Percentiles rank a stretch among this genome's conserved stretches.
phyloP scores from a whole-genome alignment of 1,140 invertebrate genomes.

The Pissodes strobi region DNA sequence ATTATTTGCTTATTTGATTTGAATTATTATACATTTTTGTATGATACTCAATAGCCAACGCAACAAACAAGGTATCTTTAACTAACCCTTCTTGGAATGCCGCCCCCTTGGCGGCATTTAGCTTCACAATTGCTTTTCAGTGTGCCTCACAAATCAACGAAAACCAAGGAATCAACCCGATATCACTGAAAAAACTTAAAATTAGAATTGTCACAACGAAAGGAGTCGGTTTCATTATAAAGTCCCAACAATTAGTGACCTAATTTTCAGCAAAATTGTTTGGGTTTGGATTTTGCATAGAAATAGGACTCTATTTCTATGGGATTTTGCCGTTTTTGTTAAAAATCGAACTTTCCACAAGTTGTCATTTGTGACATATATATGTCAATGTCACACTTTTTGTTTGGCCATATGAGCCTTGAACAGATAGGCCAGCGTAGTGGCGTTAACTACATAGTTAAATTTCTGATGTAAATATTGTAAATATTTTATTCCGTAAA shows the following conservation, averaged over 20 bases:
- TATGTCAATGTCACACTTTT: too few relatives aligned
- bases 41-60: not conserved
- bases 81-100: constrained; percentile 33
- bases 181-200: not conserved
- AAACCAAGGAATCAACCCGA: not conserved
- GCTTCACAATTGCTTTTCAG: constrained; percentile 31
- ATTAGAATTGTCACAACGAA: not conserved
- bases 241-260: constrained; percentile 12
- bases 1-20: not conserved
- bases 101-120: constrained; percentile 36
- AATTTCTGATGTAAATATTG: too few relatives aligned
- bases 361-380: not conserved
- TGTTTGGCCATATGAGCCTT: too few relatives aligned
- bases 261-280: constrained; percentile 18
- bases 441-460: too few relatives aligned
- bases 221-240: constrained; percentile 17
- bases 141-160: constrained; percentile 16
- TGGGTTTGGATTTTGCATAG: constrained; percentile 7
- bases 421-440: too few relatives aligned
- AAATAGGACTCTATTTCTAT: too few relatives aligned
- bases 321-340: too few relatives aligned
- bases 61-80: not conserved
- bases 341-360: constrained; percentile 16
- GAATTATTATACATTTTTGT: not conserved
- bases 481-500: too few relatives aligned